Base-by-base conservation (phyloP, 2,888 invertebrate genomes). In the Chymomyza amoena region DNA sequence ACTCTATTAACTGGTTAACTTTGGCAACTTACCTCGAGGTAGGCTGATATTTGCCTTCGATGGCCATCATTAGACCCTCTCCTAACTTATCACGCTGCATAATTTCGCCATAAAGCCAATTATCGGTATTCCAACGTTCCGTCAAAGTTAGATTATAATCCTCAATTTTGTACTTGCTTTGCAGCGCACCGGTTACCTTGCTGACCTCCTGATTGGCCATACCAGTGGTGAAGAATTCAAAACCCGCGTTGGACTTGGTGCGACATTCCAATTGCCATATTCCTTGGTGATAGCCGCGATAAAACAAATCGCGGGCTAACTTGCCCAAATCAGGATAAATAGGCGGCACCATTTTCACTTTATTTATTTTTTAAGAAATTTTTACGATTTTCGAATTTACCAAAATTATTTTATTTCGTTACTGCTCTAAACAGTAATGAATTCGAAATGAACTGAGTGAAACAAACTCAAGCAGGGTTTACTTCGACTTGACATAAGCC, bases 91-190 rank as follows among this genome's bases (percentile, higher is more conserved):
- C 98, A 88, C 96, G 95, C 64, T 98, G 93, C 63, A 96, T 94
- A 68, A 98, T 93, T 90, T 98, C 98, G 52, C 98, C 97, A 75
- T 94, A 95, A 73, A 99, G 93, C 72, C 96, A 95, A 92, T 98
- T 99, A 91, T 98, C 97, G 45, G 99, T 99, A 92, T 96, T 98
- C 99, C 99, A 99, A 91, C 97, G 98, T 92, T 99, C 99, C 81
- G 97, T 96, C 91, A 99, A 96, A 61, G 97, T 97, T 70, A 98
- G 90, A 78, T 98, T 97, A 87, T 96, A 95, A 87, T 96, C 96
- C 89, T 96, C 96, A 80, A 96, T 93, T 87, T 95, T 95, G 92
- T 98, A 98, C 93, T 98, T 98, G 64, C 97, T 97, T 92, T 98
- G 97, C 83, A 98, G 93, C 78, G 94, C 95, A 72, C 97, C 98